phyloP scores from a whole-genome alignment of 2,888 invertebrate genomes.

The Leptopterna dolabrata region DNA sequence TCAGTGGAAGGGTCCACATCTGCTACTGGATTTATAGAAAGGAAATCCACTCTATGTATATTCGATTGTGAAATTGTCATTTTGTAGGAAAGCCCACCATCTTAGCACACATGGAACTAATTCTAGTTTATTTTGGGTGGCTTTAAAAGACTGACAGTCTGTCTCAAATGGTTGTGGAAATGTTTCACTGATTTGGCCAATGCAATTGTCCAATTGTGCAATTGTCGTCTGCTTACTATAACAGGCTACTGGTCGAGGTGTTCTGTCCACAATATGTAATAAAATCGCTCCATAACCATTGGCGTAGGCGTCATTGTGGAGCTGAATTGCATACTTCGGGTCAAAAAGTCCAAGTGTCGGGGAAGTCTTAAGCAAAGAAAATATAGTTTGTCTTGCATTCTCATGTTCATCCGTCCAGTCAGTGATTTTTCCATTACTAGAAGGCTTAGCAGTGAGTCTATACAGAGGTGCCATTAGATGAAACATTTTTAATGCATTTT shows the following conservation, averaged over 20 bases:
- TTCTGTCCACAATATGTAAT: slow-evolving; percentile 1
- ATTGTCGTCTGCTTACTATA: slow-evolving; percentile 5
- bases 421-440: too few relatives aligned
- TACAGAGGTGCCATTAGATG: slow-evolving; percentile 20
- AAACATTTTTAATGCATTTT: slow-evolving; percentile 12
- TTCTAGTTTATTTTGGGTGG: slow-evolving; percentile 3
- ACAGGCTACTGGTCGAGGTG: slow-evolving; percentile 16
- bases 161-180: slow-evolving; percentile 29
- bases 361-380: background rate
- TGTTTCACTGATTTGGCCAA: slow-evolving; percentile 20
- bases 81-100: too few relatives aligned
- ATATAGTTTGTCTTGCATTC: slow-evolving; percentile 14
- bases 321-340: slow-evolving; percentile 6
- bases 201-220: background rate
- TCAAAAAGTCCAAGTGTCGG: slow-evolving; percentile 34
- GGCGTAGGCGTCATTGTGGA: slow-evolving; percentile 16
- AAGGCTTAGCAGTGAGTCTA: background rate
- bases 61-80: too few relatives aligned
- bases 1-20: background rate
- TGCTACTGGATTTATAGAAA: background rate
- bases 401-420: slow-evolving; percentile 24
- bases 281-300: slow-evolving; percentile 26
- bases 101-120: slow-evolving; percentile 30
- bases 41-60: slow-evolving; percentile 23
- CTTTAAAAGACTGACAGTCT: slow-evolving; percentile 31